phyloP scores from a whole-genome alignment of 2,797 vertebrate species.

The Acanthopagrus latus region DNA sequence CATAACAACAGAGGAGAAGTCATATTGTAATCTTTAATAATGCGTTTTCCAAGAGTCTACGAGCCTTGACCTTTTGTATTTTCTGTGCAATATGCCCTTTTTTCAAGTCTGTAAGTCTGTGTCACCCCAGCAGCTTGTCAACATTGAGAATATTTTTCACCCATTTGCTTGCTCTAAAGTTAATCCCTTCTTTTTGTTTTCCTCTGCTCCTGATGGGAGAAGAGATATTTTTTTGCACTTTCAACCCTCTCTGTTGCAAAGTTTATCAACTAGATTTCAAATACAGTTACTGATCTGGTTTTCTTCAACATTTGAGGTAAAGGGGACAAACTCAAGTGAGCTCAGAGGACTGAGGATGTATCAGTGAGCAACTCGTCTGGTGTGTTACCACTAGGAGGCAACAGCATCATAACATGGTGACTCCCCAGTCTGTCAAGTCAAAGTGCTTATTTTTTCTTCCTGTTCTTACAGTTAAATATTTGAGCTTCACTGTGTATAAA shows the following conservation, averaged over 20 bases:
- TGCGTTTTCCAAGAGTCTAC: slow-evolving; percentile 4
- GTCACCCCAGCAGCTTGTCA: not conserved
- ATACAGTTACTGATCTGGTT: not conserved
- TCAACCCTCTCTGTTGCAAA: slow-evolving; percentile 1
- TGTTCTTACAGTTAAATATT: too few species aligned
- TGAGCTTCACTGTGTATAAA: too few species aligned
- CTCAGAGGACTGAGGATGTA: not conserved
- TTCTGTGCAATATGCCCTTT: slow-evolving; percentile 10
- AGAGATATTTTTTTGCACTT: not conserved
- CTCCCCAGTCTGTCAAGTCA: too few species aligned
- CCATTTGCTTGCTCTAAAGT: slow-evolving; percentile 11
- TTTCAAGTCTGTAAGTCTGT: slow-evolving; percentile 21
- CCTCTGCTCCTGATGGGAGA: not conserved
- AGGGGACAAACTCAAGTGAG: not conserved
- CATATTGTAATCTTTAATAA: not conserved
- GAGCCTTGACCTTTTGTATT: slow-evolving; percentile 1
- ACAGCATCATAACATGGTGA: slow-evolving; percentile 14
- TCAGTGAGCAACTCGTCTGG: not conserved
- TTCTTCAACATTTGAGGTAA: not conserved
- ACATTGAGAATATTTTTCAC: not conserved
- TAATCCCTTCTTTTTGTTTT: slow-evolving; percentile 23
- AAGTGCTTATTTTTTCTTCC: too few species aligned
- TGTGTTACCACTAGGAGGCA: slow-evolving; percentile 41
- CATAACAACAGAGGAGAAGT: slow-evolving; percentile 10
- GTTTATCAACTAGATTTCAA: slow-evolving; percentile 11